Conservation (phyloP, 2,113 vertebrate genomes). For the Elaphurus davidianus region DNA sequence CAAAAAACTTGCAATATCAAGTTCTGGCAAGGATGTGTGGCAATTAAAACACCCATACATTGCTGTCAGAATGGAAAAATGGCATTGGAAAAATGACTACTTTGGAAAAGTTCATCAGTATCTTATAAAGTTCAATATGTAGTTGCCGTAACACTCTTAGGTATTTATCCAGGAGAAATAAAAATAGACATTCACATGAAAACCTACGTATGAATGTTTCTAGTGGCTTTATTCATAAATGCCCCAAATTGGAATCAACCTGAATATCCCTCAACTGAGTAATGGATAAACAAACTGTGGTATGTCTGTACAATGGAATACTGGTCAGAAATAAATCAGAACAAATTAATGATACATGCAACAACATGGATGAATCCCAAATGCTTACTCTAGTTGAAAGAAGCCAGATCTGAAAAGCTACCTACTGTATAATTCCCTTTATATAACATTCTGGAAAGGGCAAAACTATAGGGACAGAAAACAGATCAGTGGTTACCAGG, state of each 20-base stretch:
- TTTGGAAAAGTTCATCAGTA: not conserved
- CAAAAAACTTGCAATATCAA: not conserved
- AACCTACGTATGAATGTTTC: not conserved
- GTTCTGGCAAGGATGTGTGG: not conserved
- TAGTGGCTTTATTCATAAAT: not conserved
- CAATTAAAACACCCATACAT: not conserved
- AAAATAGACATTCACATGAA: not conserved
- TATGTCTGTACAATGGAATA: rapidly evolving
- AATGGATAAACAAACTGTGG: not conserved
- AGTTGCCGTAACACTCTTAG: not conserved
- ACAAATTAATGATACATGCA: not conserved
- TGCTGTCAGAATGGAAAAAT: not conserved
- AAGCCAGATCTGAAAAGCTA: not conserved
- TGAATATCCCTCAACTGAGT: not conserved
- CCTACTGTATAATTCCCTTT: not conserved
- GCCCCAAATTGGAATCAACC: not conserved
- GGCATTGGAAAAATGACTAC: not conserved
- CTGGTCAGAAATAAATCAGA: not conserved
- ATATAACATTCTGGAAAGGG: not conserved
- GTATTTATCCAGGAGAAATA: not conserved
- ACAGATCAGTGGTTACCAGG: not conserved
- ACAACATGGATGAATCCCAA: not conserved
- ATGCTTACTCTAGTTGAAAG: not conserved
- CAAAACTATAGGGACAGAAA: not conserved
- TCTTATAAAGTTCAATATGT: not conserved